Evolutionary conservation across 1,140 invertebrate species (phyloP).

Genomic region (Trichonephila clavata): DNA sequence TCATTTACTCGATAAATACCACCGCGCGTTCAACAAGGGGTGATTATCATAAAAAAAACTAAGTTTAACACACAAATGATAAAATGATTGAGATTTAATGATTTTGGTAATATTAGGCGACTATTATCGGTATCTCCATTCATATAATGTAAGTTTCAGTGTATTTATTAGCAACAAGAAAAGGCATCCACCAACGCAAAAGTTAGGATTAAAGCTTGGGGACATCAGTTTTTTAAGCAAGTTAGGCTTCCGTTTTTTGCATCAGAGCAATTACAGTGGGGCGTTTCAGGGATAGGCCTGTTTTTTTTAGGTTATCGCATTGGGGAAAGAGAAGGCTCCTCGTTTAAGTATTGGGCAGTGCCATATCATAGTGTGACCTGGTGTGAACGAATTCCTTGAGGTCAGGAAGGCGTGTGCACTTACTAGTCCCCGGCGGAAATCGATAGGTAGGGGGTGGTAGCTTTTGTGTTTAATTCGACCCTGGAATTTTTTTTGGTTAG

Average conservation of each 20-base stretch:
- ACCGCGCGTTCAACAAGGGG: too few relatives aligned
- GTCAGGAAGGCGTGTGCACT: constrained; percentile 36
- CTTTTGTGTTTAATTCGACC: background rate
- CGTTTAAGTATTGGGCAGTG: constrained; percentile 59
- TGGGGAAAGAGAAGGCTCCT: constrained; percentile 26
- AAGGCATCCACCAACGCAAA: background rate
- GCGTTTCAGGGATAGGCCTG: constrained; percentile 38
- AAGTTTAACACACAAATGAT: too few relatives aligned
- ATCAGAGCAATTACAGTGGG: constrained; percentile 22
- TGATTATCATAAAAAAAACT: too few relatives aligned
- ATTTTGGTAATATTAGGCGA: too few relatives aligned
- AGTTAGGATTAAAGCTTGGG: background rate
- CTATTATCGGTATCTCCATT: too few relatives aligned
- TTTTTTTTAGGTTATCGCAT: background rate
- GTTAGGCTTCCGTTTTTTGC: constrained; percentile 24
- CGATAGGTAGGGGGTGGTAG: constrained; percentile 12
- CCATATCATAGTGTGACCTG: constrained; percentile 51
- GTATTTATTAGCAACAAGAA: too few relatives aligned
- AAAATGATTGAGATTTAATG: too few relatives aligned
- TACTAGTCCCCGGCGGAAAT: background rate
- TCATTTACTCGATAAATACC: too few relatives aligned
- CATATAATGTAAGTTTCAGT: too few relatives aligned
- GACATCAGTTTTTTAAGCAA: background rate
- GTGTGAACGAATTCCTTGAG: constrained; percentile 45
- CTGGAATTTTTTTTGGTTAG: background rate